These are phyloP conservation scores for Malurus alboscapulatus DNA, from an alignment of 2,113 vertebrate genomes.

Conservation along the genomic window DNA sequence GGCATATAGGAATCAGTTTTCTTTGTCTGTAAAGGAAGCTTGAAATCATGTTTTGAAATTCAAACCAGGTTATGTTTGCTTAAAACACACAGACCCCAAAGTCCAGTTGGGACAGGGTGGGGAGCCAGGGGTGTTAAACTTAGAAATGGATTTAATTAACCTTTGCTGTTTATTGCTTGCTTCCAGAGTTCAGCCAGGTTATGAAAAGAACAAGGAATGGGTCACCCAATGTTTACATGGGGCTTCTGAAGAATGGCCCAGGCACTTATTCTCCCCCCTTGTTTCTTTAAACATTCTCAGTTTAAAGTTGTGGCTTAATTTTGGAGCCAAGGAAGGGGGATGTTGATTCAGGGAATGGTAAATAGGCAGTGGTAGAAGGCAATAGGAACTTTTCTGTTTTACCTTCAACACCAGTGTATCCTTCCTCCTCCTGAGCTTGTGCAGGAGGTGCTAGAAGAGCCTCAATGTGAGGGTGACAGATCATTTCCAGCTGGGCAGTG, in stretches of 20 bases:
- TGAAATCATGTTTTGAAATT: constrained; percentile 56
- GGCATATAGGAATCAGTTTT: constrained; percentile 39
- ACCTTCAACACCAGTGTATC: background rate
- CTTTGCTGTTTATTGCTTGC: constrained; percentile 64
- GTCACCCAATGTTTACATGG: constrained; percentile 41
- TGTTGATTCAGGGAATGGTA: constrained; percentile 56
- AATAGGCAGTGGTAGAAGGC: constrained; percentile 34
- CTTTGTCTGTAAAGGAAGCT: constrained; percentile 41
- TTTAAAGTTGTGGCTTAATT: constrained; percentile 55
- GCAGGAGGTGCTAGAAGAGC: background rate
- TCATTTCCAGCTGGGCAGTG: background rate
- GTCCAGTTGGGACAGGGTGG: constrained; percentile 51
- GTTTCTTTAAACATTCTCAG: constrained; percentile 47
- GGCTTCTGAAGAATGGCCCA: constrained; percentile 56
- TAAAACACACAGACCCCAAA: constrained; percentile 27
- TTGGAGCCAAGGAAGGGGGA: constrained; percentile 32
- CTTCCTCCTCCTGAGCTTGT: background rate
- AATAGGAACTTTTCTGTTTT: background rate
- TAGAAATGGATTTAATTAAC: constrained; percentile 70
- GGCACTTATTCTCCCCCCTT: background rate
- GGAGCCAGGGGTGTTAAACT: constrained; percentile 60
- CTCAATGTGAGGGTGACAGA: background rate
- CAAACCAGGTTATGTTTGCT: constrained; percentile 57
- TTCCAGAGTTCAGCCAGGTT: constrained; percentile 65
- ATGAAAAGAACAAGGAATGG: constrained; percentile 63